A percentile compares a stretch with the other conserved stretches of the same genome.
These are phyloP conservation scores for Anser brachyrhynchus DNA, from an alignment of 2,113 vertebrate genomes.

Conservation along the genomic window DNA sequence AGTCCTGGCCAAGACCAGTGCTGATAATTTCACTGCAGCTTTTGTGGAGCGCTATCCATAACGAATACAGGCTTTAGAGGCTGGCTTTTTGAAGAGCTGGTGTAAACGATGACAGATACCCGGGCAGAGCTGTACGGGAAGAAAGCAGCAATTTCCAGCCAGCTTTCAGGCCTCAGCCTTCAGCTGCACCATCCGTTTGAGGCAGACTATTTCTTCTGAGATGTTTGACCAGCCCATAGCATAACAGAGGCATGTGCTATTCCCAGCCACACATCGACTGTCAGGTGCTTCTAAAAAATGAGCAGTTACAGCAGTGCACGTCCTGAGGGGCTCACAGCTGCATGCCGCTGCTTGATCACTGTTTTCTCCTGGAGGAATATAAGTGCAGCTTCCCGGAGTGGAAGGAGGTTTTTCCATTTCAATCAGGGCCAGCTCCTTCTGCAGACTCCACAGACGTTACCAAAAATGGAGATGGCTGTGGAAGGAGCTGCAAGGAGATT, in stretches of 20 bases:
- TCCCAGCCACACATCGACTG: too few relatives aligned
- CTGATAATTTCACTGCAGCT: neutral
- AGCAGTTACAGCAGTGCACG: neutral
- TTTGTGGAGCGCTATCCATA: neutral
- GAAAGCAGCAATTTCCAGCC: neutral
- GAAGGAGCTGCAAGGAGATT: neutral
- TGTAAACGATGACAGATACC: neutral
- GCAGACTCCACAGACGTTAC: neutral
- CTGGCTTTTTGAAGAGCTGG: neutral
- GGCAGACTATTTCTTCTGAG: neutral
- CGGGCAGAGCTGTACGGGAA: neutral
- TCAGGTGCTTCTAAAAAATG: neutral
- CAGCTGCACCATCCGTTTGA: neutral
- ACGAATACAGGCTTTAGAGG: neutral
- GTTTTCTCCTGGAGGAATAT: neutral
- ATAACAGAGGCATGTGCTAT: neutral
- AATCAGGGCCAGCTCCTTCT: neutral
- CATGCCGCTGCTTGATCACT: rapidly evolving
- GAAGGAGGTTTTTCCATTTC: neutral
- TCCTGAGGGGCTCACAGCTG: neutral
- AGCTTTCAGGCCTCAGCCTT: neutral
- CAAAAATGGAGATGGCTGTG: neutral
- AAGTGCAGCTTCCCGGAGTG: neutral
- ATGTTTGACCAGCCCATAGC: neutral
- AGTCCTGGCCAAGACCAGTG: neutral